Conservation (phyloP, 2,797 vertebrate species). For the Capromys pilorides region DNA sequence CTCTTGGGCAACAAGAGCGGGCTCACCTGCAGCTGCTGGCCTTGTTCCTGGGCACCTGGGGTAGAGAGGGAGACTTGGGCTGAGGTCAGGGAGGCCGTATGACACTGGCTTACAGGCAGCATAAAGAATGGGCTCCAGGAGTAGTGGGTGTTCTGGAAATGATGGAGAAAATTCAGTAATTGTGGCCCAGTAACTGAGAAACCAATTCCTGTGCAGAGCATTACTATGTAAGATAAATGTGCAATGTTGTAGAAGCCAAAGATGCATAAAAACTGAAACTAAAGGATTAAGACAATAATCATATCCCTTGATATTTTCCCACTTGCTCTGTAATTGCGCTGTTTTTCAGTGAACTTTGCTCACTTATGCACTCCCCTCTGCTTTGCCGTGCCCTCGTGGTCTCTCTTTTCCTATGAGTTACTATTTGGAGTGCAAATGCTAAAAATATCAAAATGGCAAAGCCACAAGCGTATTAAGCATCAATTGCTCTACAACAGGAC, state of each 20-base stretch:
- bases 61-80: constrained; percentile 87
- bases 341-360: background rate
- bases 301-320: no score
- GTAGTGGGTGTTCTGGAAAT: constrained; percentile 82
- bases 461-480: background rate
- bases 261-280: background rate
- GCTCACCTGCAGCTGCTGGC: constrained; percentile 91
- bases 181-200: constrained; percentile 24
- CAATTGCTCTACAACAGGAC: constrained; percentile 6
- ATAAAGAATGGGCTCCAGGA: constrained; percentile 83
- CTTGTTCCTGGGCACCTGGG: constrained; percentile 92
- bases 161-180: background rate
- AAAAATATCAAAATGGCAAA: background rate
- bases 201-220: background rate
- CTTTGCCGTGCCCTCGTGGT: background rate
- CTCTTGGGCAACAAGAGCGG: background rate
- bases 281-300: no score
- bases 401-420: no score
- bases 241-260: background rate
- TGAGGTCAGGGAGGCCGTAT: constrained; percentile 83
- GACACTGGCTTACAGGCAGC: constrained; percentile 88
- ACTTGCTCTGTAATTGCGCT: background rate
- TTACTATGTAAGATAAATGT: background rate
- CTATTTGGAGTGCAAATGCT: no score
- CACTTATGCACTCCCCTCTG: background rate